Percentiles rank a stretch among this genome's conserved stretches.
These are phyloP conservation scores for Epirrita christyi DNA, from an alignment of 2,888 invertebrate species.

Conservation along the genomic window DNA sequence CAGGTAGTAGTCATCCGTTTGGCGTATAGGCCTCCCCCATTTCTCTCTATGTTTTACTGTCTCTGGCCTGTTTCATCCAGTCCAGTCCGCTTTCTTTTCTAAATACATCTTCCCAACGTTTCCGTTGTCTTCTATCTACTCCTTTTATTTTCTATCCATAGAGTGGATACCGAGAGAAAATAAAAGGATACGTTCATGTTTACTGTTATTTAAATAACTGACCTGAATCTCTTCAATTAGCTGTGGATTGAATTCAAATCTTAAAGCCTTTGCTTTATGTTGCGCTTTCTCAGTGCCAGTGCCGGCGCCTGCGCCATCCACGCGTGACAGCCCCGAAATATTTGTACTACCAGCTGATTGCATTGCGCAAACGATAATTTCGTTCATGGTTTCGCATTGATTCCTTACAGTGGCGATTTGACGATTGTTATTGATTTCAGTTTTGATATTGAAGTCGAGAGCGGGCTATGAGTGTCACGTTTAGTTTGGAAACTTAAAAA, in stretches of 20 bases:
- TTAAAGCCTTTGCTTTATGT: background rate
- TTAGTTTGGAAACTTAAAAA: background rate
- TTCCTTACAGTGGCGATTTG: conserved; percentile 13
- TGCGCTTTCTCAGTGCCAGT: conserved; percentile 1
- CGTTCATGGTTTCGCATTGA: conserved; percentile 40
- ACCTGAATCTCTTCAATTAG: background rate
- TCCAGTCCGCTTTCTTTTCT: too few species aligned
- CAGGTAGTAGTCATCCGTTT: too few species aligned
- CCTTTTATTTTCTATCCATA: too few species aligned
- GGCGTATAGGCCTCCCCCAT: too few species aligned
- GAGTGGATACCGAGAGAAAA: too few species aligned
- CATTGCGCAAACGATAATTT: conserved; percentile 38
- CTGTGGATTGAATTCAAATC: background rate
- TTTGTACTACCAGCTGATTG: conserved; percentile 53
- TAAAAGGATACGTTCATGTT: too few species aligned
- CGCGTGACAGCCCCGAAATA: conserved; percentile 60
- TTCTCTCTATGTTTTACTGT: too few species aligned
- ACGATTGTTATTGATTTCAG: conserved; percentile 11
- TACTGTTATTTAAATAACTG: background rate
- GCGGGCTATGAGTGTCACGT: conserved; percentile 6
- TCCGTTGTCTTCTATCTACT: too few species aligned
- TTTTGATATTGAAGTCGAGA: conserved; percentile 6
- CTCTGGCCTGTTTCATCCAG: too few species aligned
- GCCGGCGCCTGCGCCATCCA: conserved; percentile 30
- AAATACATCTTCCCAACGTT: too few species aligned